Conservation (phyloP, 2,113 vertebrate species). For the Mixornis gularis region DNA sequence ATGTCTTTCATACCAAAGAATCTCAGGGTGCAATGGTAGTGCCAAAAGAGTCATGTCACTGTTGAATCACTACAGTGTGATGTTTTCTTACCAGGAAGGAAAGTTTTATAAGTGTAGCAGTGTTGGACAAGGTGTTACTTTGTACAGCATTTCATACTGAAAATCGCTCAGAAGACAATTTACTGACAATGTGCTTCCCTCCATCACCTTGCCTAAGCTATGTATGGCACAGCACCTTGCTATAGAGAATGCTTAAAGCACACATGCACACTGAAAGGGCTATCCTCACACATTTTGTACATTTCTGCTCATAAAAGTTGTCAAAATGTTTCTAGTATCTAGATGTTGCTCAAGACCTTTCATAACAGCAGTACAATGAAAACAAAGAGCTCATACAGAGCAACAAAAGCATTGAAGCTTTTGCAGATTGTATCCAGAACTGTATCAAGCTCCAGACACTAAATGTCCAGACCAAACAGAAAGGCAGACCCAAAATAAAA, state of each 20-base stretch:
- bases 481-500: neutral
- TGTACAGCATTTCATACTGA: neutral
- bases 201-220: neutral
- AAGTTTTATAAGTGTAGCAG: neutral
- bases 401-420: neutral
- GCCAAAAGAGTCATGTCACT: neutral
- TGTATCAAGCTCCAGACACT: neutral
- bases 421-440: neutral
- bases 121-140: neutral
- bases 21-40: neutral
- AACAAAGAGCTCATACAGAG: neutral
- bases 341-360: neutral
- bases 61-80: neutral
- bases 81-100: neutral
- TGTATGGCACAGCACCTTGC: neutral
- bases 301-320: neutral
- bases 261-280: rapidly evolving
- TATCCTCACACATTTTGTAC: neutral
- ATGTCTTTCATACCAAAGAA: neutral
- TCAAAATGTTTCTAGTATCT: neutral
- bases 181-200: neutral
- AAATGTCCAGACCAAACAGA: neutral
- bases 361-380: neutral
- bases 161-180: neutral
- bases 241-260: neutral